Evolutionary conservation across 2,113 vertebrate genomes (phyloP).

Genomic region (Gnathonemus longibarbis): DNA sequence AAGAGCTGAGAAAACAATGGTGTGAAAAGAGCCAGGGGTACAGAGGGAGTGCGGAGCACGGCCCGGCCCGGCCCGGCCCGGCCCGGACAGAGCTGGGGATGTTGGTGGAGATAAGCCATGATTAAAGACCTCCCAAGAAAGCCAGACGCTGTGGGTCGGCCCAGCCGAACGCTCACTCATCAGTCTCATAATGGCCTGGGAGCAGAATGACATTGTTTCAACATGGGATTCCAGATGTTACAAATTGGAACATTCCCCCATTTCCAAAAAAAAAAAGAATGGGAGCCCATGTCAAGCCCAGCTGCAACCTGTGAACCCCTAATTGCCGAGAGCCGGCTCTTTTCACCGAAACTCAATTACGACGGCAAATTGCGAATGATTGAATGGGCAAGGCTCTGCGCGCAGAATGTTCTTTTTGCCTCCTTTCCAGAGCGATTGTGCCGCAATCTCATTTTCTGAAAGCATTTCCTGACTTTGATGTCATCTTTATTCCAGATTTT

Average conservation of each 20-base stretch:
- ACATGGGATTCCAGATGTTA: conserved; percentile 71
- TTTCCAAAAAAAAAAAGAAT: conserved; percentile 36
- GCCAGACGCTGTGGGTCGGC: conserved; percentile 71
- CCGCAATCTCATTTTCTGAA: background rate
- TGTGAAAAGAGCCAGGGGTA: background rate
- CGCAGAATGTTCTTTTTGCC: background rate
- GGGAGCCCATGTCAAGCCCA: conserved; percentile 47
- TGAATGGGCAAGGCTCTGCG: conserved; percentile 24
- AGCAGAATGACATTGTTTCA: conserved; percentile 65
- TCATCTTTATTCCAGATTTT: background rate
- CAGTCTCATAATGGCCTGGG: conserved; percentile 71
- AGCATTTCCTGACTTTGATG: conserved; percentile 21
- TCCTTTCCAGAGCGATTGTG: background rate
- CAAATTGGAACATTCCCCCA: conserved; percentile 42
- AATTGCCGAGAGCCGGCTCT: conserved; percentile 22
- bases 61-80: conserved; percentile 38
- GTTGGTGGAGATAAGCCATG: conserved; percentile 80
- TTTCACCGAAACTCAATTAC: conserved; percentile 24
- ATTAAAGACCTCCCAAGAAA: conserved; percentile 73
- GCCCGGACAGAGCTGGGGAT: conserved; percentile 19
- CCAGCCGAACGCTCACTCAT: conserved; percentile 67
- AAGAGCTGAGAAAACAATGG: background rate
- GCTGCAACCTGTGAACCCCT: conserved; percentile 46
- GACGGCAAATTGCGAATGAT: conserved; percentile 30
- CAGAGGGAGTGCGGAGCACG: conserved; percentile 60